Evolutionary conservation across 2,113 vertebrate species (phyloP).

Genomic region (Hippotragus niger): DNA sequence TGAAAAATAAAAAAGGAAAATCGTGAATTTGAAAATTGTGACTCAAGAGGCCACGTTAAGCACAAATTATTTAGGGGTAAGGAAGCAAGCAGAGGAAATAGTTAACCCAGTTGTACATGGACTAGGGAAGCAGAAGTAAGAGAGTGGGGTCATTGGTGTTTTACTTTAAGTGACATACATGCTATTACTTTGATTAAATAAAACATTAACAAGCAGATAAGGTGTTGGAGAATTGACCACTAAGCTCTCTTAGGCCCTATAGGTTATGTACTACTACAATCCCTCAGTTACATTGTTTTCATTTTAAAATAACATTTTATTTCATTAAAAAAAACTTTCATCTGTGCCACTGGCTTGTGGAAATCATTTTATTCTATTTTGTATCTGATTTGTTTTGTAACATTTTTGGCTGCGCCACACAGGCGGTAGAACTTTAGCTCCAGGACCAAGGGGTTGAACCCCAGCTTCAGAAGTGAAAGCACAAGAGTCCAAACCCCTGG

Average conservation of each 20-base stretch:
- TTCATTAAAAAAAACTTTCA: not conserved
- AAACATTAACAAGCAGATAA: not conserved
- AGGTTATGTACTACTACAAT: too few relatives aligned
- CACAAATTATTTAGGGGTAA: not conserved
- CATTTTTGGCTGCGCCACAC: not conserved
- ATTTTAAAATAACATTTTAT: not conserved
- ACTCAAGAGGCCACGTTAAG: too few relatives aligned
- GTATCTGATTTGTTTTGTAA: not conserved
- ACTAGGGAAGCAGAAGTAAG: too few relatives aligned
- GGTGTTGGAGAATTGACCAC: not conserved
- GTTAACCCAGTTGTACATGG: accelerated
- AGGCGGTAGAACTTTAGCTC: not conserved
- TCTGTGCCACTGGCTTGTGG: not conserved
- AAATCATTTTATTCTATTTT: not conserved
- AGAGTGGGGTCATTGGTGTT: too few relatives aligned
- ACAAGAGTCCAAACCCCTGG: not conserved
- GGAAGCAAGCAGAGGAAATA: not conserved
- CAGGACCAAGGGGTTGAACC: not conserved
- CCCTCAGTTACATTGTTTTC: not conserved
- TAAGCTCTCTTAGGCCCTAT: not conserved
- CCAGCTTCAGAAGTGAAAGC: not conserved
- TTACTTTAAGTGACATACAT: not conserved
- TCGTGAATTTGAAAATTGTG: not conserved
- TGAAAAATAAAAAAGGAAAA: not conserved
- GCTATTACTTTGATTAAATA: not conserved